Conservation (phyloP, 2,113 vertebrate genomes). For the Chionomys nivalis region DNA sequence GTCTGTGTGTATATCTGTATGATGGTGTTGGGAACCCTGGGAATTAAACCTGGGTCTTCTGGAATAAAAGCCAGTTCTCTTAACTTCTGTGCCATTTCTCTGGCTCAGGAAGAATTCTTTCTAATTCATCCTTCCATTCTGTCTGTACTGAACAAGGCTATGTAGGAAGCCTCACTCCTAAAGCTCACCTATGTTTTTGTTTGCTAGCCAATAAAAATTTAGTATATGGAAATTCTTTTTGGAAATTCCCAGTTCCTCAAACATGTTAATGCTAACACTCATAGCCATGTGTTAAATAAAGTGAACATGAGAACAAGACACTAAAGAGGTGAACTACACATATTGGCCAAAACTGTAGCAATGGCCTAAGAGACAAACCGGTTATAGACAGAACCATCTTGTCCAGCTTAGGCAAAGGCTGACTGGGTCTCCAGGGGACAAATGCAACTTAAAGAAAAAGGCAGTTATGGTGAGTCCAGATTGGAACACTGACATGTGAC, state of each 20-base stretch:
- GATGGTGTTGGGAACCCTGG: not conserved
- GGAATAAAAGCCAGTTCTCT: not conserved
- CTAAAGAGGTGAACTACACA: not conserved
- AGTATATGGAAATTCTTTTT: not conserved
- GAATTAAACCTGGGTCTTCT: not conserved
- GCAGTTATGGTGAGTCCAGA: not conserved
- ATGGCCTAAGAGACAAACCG: not conserved
- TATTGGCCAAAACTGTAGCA: not conserved
- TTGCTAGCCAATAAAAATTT: constrained; percentile 20
- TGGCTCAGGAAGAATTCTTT: not conserved
- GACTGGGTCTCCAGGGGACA: constrained; percentile 20
- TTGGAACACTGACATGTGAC: not conserved
- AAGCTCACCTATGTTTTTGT: not conserved
- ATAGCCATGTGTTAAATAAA: not conserved
- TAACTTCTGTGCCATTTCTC: not conserved
- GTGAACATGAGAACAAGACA: not conserved
- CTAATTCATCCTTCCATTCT: not conserved
- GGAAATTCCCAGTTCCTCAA: not conserved
- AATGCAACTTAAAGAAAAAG: not conserved
- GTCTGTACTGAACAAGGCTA: not conserved
- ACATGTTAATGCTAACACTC: not conserved
- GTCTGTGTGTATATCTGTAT: not conserved
- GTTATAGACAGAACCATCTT: not conserved
- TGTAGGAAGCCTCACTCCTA: not conserved
- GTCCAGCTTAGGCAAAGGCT: not conserved